Percentiles rank a stretch among this genome's conserved stretches.
Evolutionary conservation across 2,797 vertebrate genomes (phyloP).

Genomic region (Aphelocoma californica): DNA sequence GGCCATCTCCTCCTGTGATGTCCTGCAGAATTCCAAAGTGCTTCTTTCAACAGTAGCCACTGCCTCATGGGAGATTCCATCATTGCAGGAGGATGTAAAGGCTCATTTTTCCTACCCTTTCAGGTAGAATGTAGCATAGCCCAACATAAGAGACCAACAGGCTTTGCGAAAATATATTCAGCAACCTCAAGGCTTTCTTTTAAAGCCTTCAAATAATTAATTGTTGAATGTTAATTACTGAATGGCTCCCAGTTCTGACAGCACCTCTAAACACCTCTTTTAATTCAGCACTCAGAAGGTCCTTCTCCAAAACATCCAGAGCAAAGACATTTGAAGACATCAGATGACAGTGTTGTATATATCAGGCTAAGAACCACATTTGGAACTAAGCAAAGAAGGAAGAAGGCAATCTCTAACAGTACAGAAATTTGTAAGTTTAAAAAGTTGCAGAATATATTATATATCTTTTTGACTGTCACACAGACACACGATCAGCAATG

Average conservation of each 20-base stretch:
- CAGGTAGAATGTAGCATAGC: neutral
- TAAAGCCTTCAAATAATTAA: neutral
- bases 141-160: neutral
- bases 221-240: neutral
- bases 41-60: accelerated
- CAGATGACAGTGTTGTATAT: neutral
- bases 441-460: neutral
- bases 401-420: neutral
- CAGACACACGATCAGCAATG: neutral
- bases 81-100: neutral
- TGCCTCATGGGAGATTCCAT: neutral
- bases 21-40: neutral
- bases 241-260: neutral
- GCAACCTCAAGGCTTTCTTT: neutral
- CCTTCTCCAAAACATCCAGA: neutral
- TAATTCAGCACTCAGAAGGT: neutral
- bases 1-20: neutral
- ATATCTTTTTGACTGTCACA: neutral
- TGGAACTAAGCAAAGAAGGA: neutral
- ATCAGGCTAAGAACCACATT: neutral
- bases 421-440: neutral
- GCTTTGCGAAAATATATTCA: neutral
- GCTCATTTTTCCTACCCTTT: neutral
- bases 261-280: neutral
- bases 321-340: neutral